A percentile compares a stretch with the other conserved stretches of the same genome.
Conservation (phyloP, 2,797 vertebrate species). For the Chloroceryle amazona region DNA sequence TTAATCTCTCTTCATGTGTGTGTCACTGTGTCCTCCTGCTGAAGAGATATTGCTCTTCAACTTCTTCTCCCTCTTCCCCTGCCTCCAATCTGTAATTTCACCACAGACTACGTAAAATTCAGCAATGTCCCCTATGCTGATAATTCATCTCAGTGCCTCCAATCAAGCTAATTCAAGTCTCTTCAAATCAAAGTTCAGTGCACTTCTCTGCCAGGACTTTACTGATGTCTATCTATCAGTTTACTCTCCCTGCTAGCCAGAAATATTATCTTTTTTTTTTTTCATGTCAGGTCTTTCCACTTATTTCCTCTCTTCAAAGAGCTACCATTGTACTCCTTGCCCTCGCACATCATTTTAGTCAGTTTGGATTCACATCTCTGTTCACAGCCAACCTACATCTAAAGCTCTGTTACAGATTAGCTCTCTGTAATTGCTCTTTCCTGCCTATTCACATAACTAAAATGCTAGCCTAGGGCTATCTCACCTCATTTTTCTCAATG, state of each 20-base stretch:
- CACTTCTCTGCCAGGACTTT: not conserved
- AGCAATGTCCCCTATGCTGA: not conserved
- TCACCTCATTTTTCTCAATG: not conserved
- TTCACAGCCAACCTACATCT: not conserved
- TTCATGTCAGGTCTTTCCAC: not conserved
- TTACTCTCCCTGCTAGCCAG: not conserved
- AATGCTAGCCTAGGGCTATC: not conserved
- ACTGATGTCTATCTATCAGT: not conserved
- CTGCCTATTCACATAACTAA: not conserved
- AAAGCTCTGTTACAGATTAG: not conserved
- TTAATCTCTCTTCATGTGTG: not conserved
- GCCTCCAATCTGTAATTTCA: not conserved
- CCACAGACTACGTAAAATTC: not conserved
- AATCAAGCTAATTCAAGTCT: not conserved
- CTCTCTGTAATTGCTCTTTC: not conserved
- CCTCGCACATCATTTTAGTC: not conserved
- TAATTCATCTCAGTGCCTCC: not conserved
- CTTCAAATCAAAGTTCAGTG: not conserved
- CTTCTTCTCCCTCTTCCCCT: not conserved
- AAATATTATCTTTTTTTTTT: not conserved
- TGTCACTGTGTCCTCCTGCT: not conserved
- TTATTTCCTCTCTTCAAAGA: not conserved
- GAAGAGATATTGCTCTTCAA: not conserved
- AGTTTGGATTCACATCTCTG: not conserved
- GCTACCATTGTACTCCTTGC: not conserved